Evolutionary conservation across 2,888 invertebrate species (phyloP).

Genomic region (Drosophila antonietae): DNA sequence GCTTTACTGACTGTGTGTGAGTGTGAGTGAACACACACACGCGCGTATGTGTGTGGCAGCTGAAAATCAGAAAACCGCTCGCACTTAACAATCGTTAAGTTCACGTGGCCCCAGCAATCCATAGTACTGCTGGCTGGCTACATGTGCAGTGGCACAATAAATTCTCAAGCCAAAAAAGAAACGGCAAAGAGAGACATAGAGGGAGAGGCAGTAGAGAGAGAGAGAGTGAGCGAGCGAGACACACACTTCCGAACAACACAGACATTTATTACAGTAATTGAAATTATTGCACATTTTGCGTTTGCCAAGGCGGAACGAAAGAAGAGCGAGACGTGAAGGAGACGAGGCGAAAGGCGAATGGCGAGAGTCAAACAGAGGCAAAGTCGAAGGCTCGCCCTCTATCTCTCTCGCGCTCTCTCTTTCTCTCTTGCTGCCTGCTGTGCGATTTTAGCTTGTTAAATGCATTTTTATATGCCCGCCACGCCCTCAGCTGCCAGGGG

Average conservation of each 20-base stretch:
- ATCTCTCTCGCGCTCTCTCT: too few species aligned
- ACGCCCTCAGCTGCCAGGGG: conserved; percentile 34
- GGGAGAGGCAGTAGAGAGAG: background rate
- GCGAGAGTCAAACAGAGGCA: background rate
- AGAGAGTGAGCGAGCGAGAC: conserved; percentile 9
- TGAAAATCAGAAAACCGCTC: conserved; percentile 60
- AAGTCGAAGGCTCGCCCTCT: conserved; percentile 41
- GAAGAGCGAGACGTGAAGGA: too few species aligned
- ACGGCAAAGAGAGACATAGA: background rate
- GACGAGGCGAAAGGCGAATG: background rate
- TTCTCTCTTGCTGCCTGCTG: conserved; percentile 32
- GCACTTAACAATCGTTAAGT: conserved; percentile 72
- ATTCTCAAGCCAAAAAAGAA: conserved; percentile 47
- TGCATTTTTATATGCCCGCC: conserved; percentile 73
- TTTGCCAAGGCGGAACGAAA: conserved; percentile 61
- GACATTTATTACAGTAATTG: conserved; percentile 83
- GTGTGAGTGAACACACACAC: background rate
- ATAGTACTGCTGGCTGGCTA: conserved; percentile 34
- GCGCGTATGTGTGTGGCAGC: conserved; percentile 33
- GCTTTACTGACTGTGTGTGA: background rate
- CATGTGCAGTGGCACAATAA: conserved; percentile 56
- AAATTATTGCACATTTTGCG: conserved; percentile 82
- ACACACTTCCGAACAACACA: conserved; percentile 55
- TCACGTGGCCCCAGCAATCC: conserved; percentile 48
- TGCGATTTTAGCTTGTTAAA: conserved; percentile 73